Conservation (phyloP, 1,140 invertebrate genomes). For the Myzus persicae region DNA sequence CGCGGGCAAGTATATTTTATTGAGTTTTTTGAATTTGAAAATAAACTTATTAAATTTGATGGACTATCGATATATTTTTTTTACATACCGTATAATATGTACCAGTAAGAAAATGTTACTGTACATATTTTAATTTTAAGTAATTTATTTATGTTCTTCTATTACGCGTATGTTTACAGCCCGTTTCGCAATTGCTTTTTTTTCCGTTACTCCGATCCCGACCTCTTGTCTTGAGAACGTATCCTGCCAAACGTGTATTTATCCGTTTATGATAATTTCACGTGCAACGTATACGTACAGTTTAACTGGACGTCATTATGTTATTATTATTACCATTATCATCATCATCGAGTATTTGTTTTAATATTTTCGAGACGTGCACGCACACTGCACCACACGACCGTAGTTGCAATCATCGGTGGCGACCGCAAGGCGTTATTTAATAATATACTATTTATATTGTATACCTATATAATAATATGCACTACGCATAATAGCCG, state of each 20-base stretch:
- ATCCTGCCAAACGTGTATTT: neutral
- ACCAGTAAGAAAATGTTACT: neutral
- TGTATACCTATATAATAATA: too few species aligned
- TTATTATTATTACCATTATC: neutral
- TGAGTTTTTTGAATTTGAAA: neutral
- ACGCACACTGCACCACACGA: neutral
- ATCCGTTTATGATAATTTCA: neutral
- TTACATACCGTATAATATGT: too few species aligned
- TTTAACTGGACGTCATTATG: slow-evolving; percentile 22
- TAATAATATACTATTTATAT: slow-evolving; percentile 11
- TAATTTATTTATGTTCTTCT: neutral
- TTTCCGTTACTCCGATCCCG: neutral
- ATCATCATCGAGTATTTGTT: neutral
- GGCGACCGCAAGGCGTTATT: slow-evolving; percentile 41
- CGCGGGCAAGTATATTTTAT: neutral
- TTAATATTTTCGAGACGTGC: slow-evolving; percentile 12
- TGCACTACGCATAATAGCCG: neutral
- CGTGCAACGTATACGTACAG: neutral
- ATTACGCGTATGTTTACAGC: neutral
- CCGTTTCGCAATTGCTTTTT: neutral
- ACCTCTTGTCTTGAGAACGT: neutral
- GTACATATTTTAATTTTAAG: neutral
- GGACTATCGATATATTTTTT: neutral
- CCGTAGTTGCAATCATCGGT: neutral
- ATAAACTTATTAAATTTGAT: neutral